Conservation (phyloP, 2,113 vertebrate genomes). For the Andinoacara biseriatus region DNA sequence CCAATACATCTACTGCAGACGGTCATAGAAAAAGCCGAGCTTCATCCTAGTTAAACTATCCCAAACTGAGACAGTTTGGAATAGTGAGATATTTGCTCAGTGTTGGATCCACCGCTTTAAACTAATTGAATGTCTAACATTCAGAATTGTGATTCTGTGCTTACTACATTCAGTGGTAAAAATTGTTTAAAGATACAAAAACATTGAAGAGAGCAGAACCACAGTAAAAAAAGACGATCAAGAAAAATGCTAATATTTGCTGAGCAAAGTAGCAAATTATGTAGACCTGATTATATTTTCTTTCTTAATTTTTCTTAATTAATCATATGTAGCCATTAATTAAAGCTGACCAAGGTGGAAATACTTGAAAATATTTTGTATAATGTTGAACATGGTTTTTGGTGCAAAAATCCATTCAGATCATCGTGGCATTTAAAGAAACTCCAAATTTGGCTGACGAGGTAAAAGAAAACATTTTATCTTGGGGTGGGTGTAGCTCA, state of each 20-base stretch:
- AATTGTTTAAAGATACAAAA: too few species aligned
- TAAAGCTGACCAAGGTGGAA: too few species aligned
- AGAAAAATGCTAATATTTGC: neutral
- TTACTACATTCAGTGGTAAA: neutral
- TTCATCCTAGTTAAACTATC: conserved; percentile 11
- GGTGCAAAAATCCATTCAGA: neutral
- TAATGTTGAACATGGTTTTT: neutral
- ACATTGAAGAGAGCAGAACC: neutral
- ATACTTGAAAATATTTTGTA: neutral
- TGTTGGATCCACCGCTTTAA: neutral
- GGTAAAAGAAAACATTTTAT: too few species aligned
- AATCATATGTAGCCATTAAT: too few species aligned
- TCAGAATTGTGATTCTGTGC: neutral
- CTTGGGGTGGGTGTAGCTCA: too few species aligned
- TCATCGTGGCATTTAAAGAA: too few species aligned
- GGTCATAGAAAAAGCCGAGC: neutral
- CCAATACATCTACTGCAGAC: neutral
- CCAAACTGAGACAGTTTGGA: neutral
- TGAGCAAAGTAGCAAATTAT: neutral
- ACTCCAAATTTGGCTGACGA: neutral
- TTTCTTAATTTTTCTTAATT: too few species aligned
- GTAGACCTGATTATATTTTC: too few species aligned
- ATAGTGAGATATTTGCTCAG: neutral
- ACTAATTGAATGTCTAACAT: neutral
- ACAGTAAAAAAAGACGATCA: neutral